These are phyloP conservation scores for Nemopilema nomurai DNA, from an alignment of 30 jellyfish, hydroid and myxozoan genomes.

Conservation along the genomic window DNA sequence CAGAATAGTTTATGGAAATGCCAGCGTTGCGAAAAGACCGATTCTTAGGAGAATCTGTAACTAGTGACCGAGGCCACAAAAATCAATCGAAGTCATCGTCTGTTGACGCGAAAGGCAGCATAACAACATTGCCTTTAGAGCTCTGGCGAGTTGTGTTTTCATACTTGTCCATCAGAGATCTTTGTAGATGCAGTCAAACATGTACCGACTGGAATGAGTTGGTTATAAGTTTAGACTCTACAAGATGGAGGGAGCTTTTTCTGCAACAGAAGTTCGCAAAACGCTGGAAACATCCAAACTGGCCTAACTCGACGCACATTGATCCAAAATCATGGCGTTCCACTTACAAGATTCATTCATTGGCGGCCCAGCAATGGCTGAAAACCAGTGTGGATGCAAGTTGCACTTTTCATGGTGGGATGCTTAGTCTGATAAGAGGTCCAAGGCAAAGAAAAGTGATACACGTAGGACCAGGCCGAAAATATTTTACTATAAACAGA, in stretches of 20 bases:
- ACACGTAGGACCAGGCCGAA: conserved; percentile 81
- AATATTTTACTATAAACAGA: conserved; percentile 68
- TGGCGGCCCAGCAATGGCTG: conserved; percentile 77
- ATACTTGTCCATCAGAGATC: conserved; percentile 64
- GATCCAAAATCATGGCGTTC: conserved; percentile 79
- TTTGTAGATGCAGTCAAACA: conserved; percentile 76
- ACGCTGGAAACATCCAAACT: conserved; percentile 92
- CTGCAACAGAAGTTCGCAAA: conserved; percentile 63
- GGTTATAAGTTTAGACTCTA: conserved; percentile 78
- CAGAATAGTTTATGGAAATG: neutral
- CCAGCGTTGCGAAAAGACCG: neutral
- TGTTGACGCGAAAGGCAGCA: neutral
- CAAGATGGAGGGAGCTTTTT: conserved; percentile 85
- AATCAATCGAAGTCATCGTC: conserved; percentile 8
- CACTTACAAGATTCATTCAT: conserved; percentile 59
- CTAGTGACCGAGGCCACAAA: conserved; percentile 8
- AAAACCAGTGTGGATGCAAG: conserved; percentile 45
- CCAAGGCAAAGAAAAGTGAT: conserved; percentile 58
- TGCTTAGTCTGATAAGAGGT: conserved; percentile 49
- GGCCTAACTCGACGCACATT: conserved; percentile 76
- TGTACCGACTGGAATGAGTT: conserved; percentile 82
- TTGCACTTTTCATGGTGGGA: conserved; percentile 66
- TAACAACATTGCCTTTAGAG: conserved; percentile 64
- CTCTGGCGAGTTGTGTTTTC: conserved; percentile 90
- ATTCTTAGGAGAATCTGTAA: neutral